Conservation (phyloP, 2,888 invertebrate genomes). For the Dicyrtomina minuta region DNA sequence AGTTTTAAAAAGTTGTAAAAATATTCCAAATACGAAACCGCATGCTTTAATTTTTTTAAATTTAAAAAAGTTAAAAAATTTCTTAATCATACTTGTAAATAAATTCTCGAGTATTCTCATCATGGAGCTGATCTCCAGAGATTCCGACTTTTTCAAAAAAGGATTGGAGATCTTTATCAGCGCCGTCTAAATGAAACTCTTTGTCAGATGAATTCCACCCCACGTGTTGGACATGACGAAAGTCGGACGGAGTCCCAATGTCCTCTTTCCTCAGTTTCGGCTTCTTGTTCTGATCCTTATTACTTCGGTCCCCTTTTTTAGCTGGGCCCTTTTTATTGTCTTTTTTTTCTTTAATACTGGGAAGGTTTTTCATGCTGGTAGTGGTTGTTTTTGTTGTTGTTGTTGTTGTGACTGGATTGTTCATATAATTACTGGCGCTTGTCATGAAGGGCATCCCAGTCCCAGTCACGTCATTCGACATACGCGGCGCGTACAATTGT, state of each 20-base stretch:
- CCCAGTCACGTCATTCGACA: too few relatives aligned
- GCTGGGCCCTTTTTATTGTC: too few relatives aligned
- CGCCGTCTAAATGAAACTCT: constrained; percentile 64
- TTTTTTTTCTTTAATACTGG: too few relatives aligned
- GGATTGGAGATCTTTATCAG: constrained; percentile 45
- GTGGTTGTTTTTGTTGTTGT: too few relatives aligned
- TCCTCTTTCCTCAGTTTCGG: constrained; percentile 78
- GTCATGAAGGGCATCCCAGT: too few relatives aligned
- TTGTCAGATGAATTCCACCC: constrained; percentile 91
- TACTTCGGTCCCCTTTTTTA: constrained; percentile 59
- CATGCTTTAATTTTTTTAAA: not conserved
- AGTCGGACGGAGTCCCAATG: constrained; percentile 84
- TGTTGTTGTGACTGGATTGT: too few relatives aligned
- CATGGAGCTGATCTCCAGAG: constrained; percentile 75
- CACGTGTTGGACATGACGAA: constrained; percentile 73
- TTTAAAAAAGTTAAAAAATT: not conserved
- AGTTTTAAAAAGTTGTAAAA: constrained; percentile 3
- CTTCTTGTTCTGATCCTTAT: constrained; percentile 55
- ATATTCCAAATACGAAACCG: not conserved
- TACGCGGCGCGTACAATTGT: too few relatives aligned
- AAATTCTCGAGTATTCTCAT: constrained; percentile 82
- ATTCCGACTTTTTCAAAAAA: constrained; percentile 69
- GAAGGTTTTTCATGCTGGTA: too few relatives aligned
- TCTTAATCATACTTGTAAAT: constrained; percentile 69
- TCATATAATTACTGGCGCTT: too few relatives aligned